Evolutionary conservation across 2,888 invertebrate genomes (phyloP), one percentile per base, ranked within the genome.

Genomic region (Agriopis aurantiaria): DNA sequence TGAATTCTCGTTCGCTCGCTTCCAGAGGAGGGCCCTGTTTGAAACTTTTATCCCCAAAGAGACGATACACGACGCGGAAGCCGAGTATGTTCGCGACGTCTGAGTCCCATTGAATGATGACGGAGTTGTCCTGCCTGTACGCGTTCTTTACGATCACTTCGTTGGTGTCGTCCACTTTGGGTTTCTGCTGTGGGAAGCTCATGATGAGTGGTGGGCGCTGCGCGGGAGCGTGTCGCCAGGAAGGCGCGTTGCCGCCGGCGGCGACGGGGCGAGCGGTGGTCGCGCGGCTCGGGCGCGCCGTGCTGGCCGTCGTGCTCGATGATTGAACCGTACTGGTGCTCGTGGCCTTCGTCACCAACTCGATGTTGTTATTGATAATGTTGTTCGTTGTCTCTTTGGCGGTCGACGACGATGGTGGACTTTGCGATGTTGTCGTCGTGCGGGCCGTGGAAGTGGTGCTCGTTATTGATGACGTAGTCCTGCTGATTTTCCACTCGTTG

Each of bases 31-130:
- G 98, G 7, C 98, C 98, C 87, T 98, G 97, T 82, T 98, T 98
- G 91, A 98, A 98, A 78, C 96, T 97, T 85, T 97, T 97, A 82
- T 98, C 98, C 6, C 98, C 98, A 82, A 98, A 98, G 53, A 98
- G 93, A 66, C 98, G 95, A 87, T 98, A 98, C 33, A 98, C 97
- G 11, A 98, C 98, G 71, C 98, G 95, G 87, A 98, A 98, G 62
- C 98, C 98, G n/a, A 98, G 95, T 81, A 97, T 97, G 84, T 97
- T 98, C 0, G 97, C 96, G 11, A 97, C 97, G 82, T 98, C 97
- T 1, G 98, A 98, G 83, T 98, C 98, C 98, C 98, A 98, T 84
- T 98, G 97, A 76, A 98, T 97, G 80, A 98, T 97, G 23, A 98
- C 97, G 0, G 98, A 96, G 86, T 96, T 97, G 80, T 98, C 98